Evolutionary conservation across 2,888 invertebrate species (phyloP), one percentile per base, ranked within the genome.

Genomic region (Latrodectus elegans): DNA sequence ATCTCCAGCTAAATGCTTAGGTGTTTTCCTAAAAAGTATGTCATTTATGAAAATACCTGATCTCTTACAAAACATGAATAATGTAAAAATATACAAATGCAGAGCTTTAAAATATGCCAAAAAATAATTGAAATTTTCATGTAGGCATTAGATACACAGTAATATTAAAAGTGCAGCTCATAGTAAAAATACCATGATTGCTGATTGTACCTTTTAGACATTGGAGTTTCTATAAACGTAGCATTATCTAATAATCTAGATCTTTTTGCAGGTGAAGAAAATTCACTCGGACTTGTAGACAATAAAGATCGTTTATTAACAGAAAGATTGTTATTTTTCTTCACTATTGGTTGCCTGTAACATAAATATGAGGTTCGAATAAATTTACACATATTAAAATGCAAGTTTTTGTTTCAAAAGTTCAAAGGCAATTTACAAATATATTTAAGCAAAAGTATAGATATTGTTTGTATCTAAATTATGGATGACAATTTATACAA

Each of bases 1-100:
- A 76, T 91, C 91, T 10, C 91, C 91, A n/a, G 90, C 90, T 53
- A 90, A 73, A 51, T 89, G 84, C 65, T 88, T 89, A 1, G 89
- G 83, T 49, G 74, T 74, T 72, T 64, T 87, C 70, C 82, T 89
- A 71, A n/a, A 51, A 51, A 51, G 49, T 22, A 12, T 38, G 38
- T 15, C 49, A 71, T 71, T 26, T 8, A 12, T 10, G 15, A 38
- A 38, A 67, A 67, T 12, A 22, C 11, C 67, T 67, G 17, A 12
- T 38, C 38, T 38, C 38, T 38, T 4, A 38, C 4, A 38, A 38
- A 38, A 38, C 38, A 38, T 38, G 38, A 38, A 38, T 38, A 38
- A 38, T 38, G 4, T 38, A 38, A 38, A 38, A 6, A 6, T 38
- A 38, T 1, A 2, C 1, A 38, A 38, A 38, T 6, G 38, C 38